These are phyloP conservation scores for Lepidocyrtoides sp. DNA, from an alignment of 2,888 invertebrate genomes.

Conservation along the genomic window DNA sequence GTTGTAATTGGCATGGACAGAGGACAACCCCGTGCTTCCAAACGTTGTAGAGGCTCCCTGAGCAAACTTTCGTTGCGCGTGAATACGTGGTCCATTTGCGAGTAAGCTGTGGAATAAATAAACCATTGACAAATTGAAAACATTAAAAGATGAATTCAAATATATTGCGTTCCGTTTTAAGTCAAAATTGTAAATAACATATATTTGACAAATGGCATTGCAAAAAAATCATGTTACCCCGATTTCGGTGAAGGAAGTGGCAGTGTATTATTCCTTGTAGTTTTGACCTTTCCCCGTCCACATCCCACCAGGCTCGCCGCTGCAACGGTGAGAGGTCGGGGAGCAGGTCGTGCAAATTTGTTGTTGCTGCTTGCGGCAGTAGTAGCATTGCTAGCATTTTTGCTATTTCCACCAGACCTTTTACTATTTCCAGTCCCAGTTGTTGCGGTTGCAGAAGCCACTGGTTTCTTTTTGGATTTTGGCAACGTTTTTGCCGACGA, in stretches of 20 bases:
- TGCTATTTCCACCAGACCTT: neutral
- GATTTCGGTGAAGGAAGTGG: conserved; percentile 77
- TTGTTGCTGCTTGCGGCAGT: neutral
- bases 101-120: conserved; percentile 59
- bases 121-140: too few species aligned
- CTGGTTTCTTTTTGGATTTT: conserved; percentile 55
- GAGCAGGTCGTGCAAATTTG: conserved; percentile 57
- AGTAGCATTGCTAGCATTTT: conserved; percentile 39
- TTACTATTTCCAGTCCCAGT: conserved; percentile 41
- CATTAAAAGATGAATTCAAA: too few species aligned
- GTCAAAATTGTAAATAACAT: neutral
- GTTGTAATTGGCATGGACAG: conserved; percentile 85
- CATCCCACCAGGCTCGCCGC: conserved; percentile 51
- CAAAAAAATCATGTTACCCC: conserved; percentile 58
- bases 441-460: neutral
- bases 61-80: conserved; percentile 95
- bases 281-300: conserved; percentile 74
- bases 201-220: neutral
- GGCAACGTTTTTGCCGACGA: conserved; percentile 61
- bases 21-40: conserved; percentile 46
- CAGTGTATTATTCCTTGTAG: conserved; percentile 75
- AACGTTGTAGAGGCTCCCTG: conserved; percentile 90
- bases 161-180: too few species aligned
- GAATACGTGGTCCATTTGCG: conserved; percentile 89
- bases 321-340: conserved; percentile 51